Base-by-base conservation (phyloP, 92 coral and sea anemone species). In the Umimayanthus kanabou region DNA sequence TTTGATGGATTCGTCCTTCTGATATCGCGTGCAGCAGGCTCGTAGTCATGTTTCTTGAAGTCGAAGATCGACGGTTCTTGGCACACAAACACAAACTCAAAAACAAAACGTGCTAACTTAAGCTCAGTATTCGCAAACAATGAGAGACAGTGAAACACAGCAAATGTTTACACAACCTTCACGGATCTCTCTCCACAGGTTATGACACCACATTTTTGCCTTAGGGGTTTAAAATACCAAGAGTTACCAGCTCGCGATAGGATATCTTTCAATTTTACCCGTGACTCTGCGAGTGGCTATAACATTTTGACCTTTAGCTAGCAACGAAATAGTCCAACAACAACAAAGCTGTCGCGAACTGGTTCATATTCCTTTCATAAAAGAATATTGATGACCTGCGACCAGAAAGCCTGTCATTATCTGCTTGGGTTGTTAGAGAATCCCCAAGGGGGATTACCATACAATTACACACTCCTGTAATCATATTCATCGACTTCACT, bases 1-100 rank as follows among this genome's bases (percentile, higher is more conserved):
- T 91, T 88, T 94, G 98, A 50, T 93, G 98, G 47, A 94, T 49
- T 39, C 98, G 80, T 33, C 88, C 95, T 23, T 81, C 71, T 33
- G 88, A 77, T 40, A 93, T 89, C 37, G 95, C 95, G 87, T 91
- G 92, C 16, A 89, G 90, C 23, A 92, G 79, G 6, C 94, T 89
- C 93, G 87, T 92, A 23, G 73, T 42, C 76, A 83, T 80, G 14
- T 50, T 29, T 43, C 58, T 14, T 13, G 77, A 28, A 69, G 39
- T 25, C 43, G 7, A 28, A 69, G 9, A 69, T 47, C 39, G 37
- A 33, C 42, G 18, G 84, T 25, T 9, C 29, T 79, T 49, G 26
- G 30, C n/a, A 26, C 29, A 30, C 39, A 77, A 43, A 81, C 53
- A 64, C 77, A 69, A 82, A 25, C 49, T 28, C 23, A 65, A 70